A percentile compares a stretch with the other conserved stretches of the same genome.
Conservation (phyloP, 2,113 vertebrate genomes). For the Nanorana parkeri region DNA sequence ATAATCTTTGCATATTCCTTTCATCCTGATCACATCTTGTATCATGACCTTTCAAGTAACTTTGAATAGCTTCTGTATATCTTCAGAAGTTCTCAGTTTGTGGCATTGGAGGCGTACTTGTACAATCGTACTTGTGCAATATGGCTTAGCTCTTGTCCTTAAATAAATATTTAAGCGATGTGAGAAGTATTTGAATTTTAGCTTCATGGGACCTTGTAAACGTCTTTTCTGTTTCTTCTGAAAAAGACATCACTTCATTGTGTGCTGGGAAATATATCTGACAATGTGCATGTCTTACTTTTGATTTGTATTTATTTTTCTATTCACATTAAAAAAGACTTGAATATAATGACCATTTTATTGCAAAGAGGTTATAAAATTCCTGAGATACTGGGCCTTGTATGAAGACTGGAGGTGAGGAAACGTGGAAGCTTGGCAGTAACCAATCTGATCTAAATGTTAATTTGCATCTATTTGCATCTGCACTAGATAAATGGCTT, state of each 20-base stretch:
- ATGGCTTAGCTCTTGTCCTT: constrained; percentile 22
- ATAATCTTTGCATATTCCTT: constrained; percentile 43
- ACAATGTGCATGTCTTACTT: background rate
- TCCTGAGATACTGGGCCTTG: no score
- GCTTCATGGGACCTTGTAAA: background rate
- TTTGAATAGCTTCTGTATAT: constrained; percentile 47
- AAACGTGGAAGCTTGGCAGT: no score
- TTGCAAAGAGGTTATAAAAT: no score
- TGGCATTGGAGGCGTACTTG: background rate
- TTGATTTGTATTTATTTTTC: background rate
- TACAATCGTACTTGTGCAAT: background rate
- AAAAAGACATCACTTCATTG: background rate
- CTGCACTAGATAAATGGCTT: no score
- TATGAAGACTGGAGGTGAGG: no score
- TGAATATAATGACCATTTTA: background rate
- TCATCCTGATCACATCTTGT: constrained; percentile 51
- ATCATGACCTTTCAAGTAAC: constrained; percentile 28
- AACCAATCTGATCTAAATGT: no score
- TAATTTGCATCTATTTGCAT: no score
- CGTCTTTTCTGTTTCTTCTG: background rate
- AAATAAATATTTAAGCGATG: background rate
- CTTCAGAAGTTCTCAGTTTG: constrained; percentile 16
- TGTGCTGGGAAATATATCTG: background rate
- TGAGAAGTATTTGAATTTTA: background rate
- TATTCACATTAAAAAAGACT: background rate